Base-by-base conservation (phyloP, 2,888 invertebrate species). In the Nezara viridula region DNA sequence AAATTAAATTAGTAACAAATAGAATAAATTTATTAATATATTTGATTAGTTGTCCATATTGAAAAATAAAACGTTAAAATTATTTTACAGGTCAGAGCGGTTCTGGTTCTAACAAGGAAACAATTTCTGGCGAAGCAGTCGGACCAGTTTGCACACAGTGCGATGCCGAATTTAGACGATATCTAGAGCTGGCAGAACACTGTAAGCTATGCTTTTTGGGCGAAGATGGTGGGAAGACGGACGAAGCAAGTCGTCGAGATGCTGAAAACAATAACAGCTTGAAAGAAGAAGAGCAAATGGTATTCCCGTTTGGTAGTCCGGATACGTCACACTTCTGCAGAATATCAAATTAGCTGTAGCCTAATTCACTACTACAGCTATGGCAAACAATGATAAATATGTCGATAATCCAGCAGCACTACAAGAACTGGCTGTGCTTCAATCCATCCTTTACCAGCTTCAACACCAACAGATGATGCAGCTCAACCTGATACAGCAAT, bases 301-400 rank as follows among this genome's bases (percentile, higher is more conserved):
- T 91, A 32, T 92, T 92, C 90, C 95, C 95, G 55, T 95, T 95
- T 91, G 95, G 95, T 55, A 93, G 94, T 4, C 94, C 94, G 95
- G 96, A 66, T 97, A 97, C 92, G 98, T 98, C 90, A 97, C 98
- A 44, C 94, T 98, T 85, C 95, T 98, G 91, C 97, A 98, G 92
- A 98, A 98, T 92, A 98, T 98, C 91, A 98, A 98, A 94, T 98
- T 98, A 91, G 98, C 98, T n/a, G 98, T 98, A 91, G 98, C 98
- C n/a, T 98, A 98, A 93, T 98, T 98, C 92, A 98, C 98, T 32
- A 93, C 93, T 90, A 93, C 93, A 90, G 93, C 93, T 85, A 92
- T 94, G 91, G 92, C 92, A 89, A 92, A 92, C 89, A 92, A n/a
- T n/a, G n/a, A n/a, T n/a, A n/a, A n/a, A n/a, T n/a, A 91, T 93